Evolutionary conservation across 2,888 invertebrate genomes (phyloP), one percentile per base, ranked within the genome.

Genomic region (Latrodectus elegans): DNA sequence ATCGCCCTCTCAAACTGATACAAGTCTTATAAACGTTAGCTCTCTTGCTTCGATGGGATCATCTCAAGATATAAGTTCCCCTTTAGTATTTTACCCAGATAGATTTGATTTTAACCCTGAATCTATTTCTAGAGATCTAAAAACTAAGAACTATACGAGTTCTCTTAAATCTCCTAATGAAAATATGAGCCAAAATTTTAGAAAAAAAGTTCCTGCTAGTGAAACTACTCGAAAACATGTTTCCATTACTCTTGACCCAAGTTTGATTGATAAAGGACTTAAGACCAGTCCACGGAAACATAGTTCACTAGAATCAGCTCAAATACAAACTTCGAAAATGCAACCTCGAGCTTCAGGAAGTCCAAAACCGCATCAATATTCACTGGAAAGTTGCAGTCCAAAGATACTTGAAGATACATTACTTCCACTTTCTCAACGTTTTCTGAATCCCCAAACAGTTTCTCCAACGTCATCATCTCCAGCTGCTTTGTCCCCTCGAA

Each of bases 221-320:
- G 85, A 86, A 71, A 71, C 76, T 0, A 52, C 65, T 10, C 75
- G 80, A 65, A 76, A 65, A 17, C 80, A 71, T 12, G 53, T 70
- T 10, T 76, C 71, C 10, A 53, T 70, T 10, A 80, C 75, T 8
- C 26, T 83, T 14, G 84, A 78, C 2, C 60, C 78, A 8, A 77
- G 78, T 17, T 0, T 26, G 4, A 55, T 26, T 49, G 77, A 81
- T 15, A 86, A 52, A 15, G 77, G 67, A n/a, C n/a, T 22, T 14
- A 87, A 81, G 73, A 73, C 72, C 26, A 88, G 77, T 74, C 83
- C 87, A 11, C 60, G 74, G 26, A 82, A 88, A 14, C 83, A 83
- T 65, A 82, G 79, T 26, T 88, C 87, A 49, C 73, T 88, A 53
- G 87, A 88, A 52, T 83, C 87, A 17, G 83, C 87, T 51, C 81